Evolutionary conservation across 35 echinoderm and acorn worm genomes (phyloP), one percentile per base, ranked within the genome.

Genomic region (Lytechinus variegatus): DNA sequence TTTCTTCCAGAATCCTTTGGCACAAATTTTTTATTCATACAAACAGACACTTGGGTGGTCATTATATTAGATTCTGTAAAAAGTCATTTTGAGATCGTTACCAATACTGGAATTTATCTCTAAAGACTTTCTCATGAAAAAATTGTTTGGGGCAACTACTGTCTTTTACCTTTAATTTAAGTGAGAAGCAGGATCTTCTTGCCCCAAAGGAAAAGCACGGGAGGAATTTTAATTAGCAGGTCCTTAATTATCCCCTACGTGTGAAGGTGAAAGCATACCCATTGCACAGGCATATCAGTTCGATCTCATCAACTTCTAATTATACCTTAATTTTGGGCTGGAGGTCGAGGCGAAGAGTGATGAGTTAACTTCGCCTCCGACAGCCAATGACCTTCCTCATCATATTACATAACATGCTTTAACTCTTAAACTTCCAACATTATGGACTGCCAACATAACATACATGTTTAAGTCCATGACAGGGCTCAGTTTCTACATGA

Each of bases 271-370:
- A 79, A 79, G 66, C 24, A 79, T 44, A n/a, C n/a, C 19, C 66
- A 24, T 5, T 79, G 66, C 21, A 24, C 19, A 24, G 66, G 66
- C 66, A 79, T 79, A 79, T 79, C 66, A 24, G 66, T 79, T 79
- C 66, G n/a, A 79, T 79, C 66, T 79, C 66, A 79, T 79, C 66
- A 79, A 79, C 66, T 79, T 79, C 66, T 79, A 79, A 79, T 79
- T 79, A 79, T 79, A 79, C 66, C 66, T 79, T 79, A 79, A 79
- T 79, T 79, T 79, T 79, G 66, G 66, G 14, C 66, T 79, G 66
- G 66, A 79, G 66, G 14, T 79, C 19, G 66, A 79, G 66, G 14
- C 19, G 16, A 4, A 24, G 66, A 79, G 66, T n/a, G 66, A 79
- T 79, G 66, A 79, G 66, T 24, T n/a, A 7, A 79, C 66, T 79